phyloP scores from a whole-genome alignment of 1,140 invertebrate species.

The Diplogasteroides magnus region DNA sequence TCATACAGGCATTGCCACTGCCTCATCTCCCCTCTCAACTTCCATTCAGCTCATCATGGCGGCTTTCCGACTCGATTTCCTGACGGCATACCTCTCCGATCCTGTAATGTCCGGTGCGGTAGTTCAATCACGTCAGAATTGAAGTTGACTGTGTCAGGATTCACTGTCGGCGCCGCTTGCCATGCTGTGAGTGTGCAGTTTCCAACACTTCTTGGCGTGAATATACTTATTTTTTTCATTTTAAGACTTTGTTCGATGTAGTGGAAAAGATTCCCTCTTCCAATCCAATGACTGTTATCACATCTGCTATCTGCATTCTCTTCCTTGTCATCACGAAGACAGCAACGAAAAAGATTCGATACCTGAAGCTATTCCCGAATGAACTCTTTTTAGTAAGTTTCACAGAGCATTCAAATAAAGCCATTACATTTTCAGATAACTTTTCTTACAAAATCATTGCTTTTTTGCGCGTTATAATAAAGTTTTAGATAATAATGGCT shows the following conservation, averaged over 20 bases:
- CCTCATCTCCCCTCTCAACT: no score
- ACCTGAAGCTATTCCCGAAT: constrained; percentile 8
- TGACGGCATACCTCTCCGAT: constrained; percentile 28
- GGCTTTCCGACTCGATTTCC: constrained; percentile 17
- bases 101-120: constrained; percentile 17
- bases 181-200: constrained; percentile 14
- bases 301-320: constrained; percentile 32
- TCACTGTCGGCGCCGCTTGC: constrained; percentile 19
- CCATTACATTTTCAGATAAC: no score
- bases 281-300: constrained; percentile 34
- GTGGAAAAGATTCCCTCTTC: constrained; percentile 20
- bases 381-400: constrained; percentile 27
- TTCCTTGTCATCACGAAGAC: constrained; percentile 46
- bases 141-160: no score
- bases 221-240: constrained; percentile 9
- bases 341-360: constrained; percentile 20
- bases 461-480: no score
- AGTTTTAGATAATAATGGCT: no score
- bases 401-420: no score
- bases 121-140: not conserved
- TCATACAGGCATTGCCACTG: constrained; percentile 16
- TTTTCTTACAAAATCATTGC: no score
- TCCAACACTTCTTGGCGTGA: constrained; percentile 8
- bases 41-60: constrained; percentile 28
- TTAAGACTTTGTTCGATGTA: constrained; percentile 36